Base-by-base conservation (phyloP, 2,888 invertebrate species). In the Mystacides longicornis region DNA sequence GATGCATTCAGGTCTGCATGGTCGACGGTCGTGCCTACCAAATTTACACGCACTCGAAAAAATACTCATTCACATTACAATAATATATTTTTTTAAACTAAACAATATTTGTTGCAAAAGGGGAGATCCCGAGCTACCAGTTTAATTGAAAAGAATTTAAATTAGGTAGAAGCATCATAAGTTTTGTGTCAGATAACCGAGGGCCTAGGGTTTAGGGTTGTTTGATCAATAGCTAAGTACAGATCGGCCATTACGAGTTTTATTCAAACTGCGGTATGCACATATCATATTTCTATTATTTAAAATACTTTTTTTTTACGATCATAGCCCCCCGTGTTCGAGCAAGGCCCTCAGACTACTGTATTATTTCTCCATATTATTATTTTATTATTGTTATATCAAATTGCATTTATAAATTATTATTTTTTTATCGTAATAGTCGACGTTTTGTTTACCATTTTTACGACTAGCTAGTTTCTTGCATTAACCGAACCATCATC, bases 131-230 rank as follows among this genome's bases (percentile, higher is more conserved):
- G n/a, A n/a, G n/a, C 46, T 48, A 54, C 54, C 18, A 21, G 42
- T 49, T 54, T 31, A 51, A 52, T 37, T 52, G 52, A 56, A 52
- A 52, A 43, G 49, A 55, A 54, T 54, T 54, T 51, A 49, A 55
- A 58, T 58, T 58, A 58, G 55, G 37, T 37, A 37, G 37, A n/a
- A n/a, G 27, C 27, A 5, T 5, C 55, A 58, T 58, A 58, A 19
- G 49, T 45, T 55, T 58, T 58, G 57, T 57, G 55, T 37, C 23
- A 33, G 16, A 43, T 31, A 50, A 27, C n/a, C n/a, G n/a, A n/a
- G n/a, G 23, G 46, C 49, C 45, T 52, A 43, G 55, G 52, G 37
- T 31, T 31, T 49, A 48, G 57, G 57, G 57, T 57, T 55, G 51
- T 51, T 55, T 27, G 16, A 45, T 50, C 50, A 54, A 50, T 54